phyloP scores from a whole-genome alignment of 2,797 vertebrate genomes.

The Centroberyx gerrardi region DNA sequence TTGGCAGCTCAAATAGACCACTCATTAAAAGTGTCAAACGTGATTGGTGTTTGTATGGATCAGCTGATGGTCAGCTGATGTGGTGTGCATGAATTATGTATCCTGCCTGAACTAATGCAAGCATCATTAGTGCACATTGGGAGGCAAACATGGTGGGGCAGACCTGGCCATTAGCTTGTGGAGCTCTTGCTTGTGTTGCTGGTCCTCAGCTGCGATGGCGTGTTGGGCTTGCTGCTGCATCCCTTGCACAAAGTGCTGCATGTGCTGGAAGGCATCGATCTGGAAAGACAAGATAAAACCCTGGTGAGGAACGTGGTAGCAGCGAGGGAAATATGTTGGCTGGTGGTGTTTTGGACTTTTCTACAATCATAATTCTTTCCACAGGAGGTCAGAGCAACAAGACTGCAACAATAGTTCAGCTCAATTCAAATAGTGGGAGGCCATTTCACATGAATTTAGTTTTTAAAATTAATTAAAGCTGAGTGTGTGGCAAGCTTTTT shows the following conservation, averaged over 20 bases:
- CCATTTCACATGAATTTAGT: not conserved
- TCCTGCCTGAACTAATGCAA: too few relatives aligned
- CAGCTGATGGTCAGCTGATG: too few relatives aligned
- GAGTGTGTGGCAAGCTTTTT: too few relatives aligned
- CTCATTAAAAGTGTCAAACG: too few relatives aligned
- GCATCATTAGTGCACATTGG: too few relatives aligned
- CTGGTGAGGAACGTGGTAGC: not conserved
- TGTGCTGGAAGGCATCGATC: slow-evolving; percentile 99
- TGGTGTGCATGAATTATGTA: too few relatives aligned
- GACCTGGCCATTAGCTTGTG: slow-evolving; percentile 99
- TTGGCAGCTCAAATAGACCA: too few relatives aligned
- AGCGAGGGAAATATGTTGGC: not conserved
- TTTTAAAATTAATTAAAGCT: too few relatives aligned
- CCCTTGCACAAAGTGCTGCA: slow-evolving; percentile 98
- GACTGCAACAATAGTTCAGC: not conserved
- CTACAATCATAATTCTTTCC: not conserved
- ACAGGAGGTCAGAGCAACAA: not conserved
- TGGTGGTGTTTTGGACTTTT: not conserved
- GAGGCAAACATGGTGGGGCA: slow-evolving; percentile 48
- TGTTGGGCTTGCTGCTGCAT: slow-evolving; percentile 98
- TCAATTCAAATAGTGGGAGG: not conserved
- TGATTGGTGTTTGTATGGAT: too few relatives aligned
- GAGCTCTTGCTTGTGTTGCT: slow-evolving; percentile 96
- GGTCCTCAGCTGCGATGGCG: slow-evolving; percentile 94
- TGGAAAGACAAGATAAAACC: slow-evolving; percentile 56